Conservation (phyloP, 1,140 invertebrate genomes). For the Dendrolimus kikuchii region DNA sequence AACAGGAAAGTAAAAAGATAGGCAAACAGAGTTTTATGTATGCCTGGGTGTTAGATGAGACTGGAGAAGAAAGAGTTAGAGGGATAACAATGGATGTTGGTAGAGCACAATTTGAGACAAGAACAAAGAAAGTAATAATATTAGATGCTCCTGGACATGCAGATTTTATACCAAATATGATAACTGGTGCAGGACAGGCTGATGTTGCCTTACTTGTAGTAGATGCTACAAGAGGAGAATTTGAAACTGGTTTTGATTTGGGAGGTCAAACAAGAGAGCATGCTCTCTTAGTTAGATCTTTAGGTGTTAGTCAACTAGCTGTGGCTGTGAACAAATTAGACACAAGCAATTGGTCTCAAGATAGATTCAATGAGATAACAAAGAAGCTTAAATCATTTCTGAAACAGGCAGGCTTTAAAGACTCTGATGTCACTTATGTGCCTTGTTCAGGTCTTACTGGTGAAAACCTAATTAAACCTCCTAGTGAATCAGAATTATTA, state of each 20-base stretch:
- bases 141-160: slow-evolving; percentile 98
- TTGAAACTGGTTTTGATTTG: slow-evolving; percentile 98
- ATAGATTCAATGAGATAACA: slow-evolving; percentile 90
- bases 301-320: slow-evolving; percentile 91
- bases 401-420: slow-evolving; percentile 95
- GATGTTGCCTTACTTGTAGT: slow-evolving; percentile 97
- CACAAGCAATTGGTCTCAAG: slow-evolving; percentile 84
- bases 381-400: slow-evolving; percentile 91
- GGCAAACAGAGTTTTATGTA: slow-evolving; percentile 99
- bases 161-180: slow-evolving; percentile 99
- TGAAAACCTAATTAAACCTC: slow-evolving; percentile 87
- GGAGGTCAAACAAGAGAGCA: slow-evolving; percentile 99
- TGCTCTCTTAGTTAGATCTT: slow-evolving; percentile 89
- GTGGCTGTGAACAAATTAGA: slow-evolving; percentile 92
- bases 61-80: slow-evolving; percentile 92
- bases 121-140: slow-evolving; percentile 87
- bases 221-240: slow-evolving; percentile 96
- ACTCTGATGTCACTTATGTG: slow-evolving; percentile 90
- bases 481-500: slow-evolving; percentile 78
- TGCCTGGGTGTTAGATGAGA: slow-evolving; percentile 99
- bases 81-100: slow-evolving; percentile 98
- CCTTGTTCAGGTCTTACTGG: slow-evolving; percentile 97
- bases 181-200: slow-evolving; percentile 96
- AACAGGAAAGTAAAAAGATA: slow-evolving; percentile 97
- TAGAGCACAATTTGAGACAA: slow-evolving; percentile 93